Evolutionary conservation across 92 coral and sea anemone genomes (phyloP).

Genomic region (Anthopleura xanthogrammica): DNA sequence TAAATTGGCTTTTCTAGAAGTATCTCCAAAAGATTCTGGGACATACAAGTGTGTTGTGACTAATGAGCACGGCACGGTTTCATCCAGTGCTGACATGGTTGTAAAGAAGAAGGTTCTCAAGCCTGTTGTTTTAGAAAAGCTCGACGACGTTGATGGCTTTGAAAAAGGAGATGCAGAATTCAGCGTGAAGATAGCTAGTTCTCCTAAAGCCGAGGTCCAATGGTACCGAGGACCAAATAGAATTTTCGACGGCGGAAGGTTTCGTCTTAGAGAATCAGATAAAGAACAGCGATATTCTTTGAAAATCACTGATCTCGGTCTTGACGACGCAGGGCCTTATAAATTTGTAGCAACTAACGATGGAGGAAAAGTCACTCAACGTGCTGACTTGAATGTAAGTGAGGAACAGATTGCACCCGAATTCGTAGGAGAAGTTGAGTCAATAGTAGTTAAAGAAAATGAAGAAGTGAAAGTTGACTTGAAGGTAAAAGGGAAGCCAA

Average conservation of each 20-base stretch:
- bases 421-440: conserved; percentile 39
- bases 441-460: conserved; percentile 60
- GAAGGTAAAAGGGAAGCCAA: conserved; percentile 70
- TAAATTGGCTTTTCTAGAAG: conserved; percentile 60
- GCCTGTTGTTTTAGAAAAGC: conserved; percentile 83
- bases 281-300: conserved; percentile 65
- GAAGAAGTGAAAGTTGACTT: conserved; percentile 54
- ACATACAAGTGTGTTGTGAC: conserved; percentile 69
- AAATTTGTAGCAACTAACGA: conserved; percentile 76
- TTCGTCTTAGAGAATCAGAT: conserved; percentile 52
- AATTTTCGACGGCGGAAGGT: conserved; percentile 59
- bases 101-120: conserved; percentile 46
- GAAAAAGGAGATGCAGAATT: conserved; percentile 80
- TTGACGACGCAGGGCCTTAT: conserved; percentile 75
- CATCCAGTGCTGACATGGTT: conserved; percentile 58
- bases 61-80: conserved; percentile 68
- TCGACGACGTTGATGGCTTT: conserved; percentile 61
- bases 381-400: conserved; percentile 53
- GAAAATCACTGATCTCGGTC: conserved; percentile 51
- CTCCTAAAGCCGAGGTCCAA: conserved; percentile 82
- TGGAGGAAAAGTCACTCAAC: conserved; percentile 59
- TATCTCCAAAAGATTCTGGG: conserved; percentile 74
- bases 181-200: conserved; percentile 63
- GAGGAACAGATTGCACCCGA: conserved; percentile 56
- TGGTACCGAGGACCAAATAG: conserved; percentile 77